These are phyloP conservation scores for Gadus macrocephalus DNA, from an alignment of 2,113 vertebrate species.

Conservation along the genomic window DNA sequence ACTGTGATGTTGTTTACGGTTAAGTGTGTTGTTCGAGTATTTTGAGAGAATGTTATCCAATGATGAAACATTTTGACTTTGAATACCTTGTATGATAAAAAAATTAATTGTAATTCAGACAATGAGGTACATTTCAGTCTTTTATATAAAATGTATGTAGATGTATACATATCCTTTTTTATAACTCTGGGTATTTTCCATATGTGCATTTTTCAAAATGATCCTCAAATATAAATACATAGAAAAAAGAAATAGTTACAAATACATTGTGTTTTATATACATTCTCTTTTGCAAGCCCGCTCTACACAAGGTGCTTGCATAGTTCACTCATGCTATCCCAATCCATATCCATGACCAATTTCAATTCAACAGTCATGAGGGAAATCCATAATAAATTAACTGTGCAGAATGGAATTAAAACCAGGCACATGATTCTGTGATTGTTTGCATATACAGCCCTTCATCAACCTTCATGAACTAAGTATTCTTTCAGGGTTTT, in stretches of 20 bases:
- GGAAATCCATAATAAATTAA: conserved; percentile 19
- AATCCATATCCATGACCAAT: conserved; percentile 45
- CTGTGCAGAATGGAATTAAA: conserved; percentile 41
- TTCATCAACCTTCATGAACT: conserved; percentile 18
- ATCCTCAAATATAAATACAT: conserved; percentile 54
- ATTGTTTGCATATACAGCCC: conserved; percentile 28
- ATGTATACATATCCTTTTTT: conserved; percentile 27
- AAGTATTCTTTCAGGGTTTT: conserved; percentile 11
- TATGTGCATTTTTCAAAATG: conserved; percentile 24
- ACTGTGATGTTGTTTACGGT: too few relatives aligned
- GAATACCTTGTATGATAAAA: neutral
- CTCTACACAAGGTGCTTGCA: conserved; percentile 49
- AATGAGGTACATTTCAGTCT: conserved; percentile 36
- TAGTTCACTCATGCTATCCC: conserved; percentile 34
- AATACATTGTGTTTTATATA: conserved; percentile 47
- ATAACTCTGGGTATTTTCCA: conserved; percentile 25
- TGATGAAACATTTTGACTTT: too few relatives aligned
- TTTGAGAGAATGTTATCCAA: too few relatives aligned
- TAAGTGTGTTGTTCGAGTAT: too few relatives aligned
- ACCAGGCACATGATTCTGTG: conserved; percentile 64
- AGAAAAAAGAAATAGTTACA: conserved; percentile 56
- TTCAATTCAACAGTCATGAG: conserved; percentile 19
- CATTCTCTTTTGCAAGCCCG: conserved; percentile 32
- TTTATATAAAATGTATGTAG: conserved; percentile 49
- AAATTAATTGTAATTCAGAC: conserved; percentile 50